Base-by-base conservation (phyloP, 2,888 invertebrate genomes). In the Eupithecia insigniata region DNA sequence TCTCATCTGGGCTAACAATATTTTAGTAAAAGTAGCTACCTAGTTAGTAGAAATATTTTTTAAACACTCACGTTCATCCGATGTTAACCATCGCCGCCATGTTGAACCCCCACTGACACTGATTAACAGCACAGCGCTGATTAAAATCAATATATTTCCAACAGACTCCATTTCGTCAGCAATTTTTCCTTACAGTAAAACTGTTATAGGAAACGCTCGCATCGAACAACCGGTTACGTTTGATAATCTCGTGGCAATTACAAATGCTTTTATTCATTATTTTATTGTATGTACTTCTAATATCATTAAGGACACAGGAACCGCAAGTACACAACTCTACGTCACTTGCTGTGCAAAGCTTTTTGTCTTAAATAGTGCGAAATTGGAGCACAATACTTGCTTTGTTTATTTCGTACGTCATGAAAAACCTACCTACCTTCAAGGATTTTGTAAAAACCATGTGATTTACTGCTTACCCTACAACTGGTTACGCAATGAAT, bases 261-360 rank as follows among this genome's bases (percentile, higher is more conserved):
- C 79, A 74, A 84, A 78, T 76, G 79, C 77, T 82, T 84, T 71
- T 85, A 85, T 64, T 72, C 60, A 72, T 67, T 67, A 72, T 55
- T 61, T 60, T 64, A 68, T 73, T 73, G 55, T 67, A 70, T 26
- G 22, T 28, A 39, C n/a, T n/a, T 55, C 14, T 55, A 26, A 55
- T 55, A 26, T 55, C 55, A 55, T 51, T 55, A 55, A 32, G 12
- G 61, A 32, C 51, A 68, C 43, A 69, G 14, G 66, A 70, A 70
- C 74, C 76, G 34, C 76, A 76, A 58, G 61, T 71, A 66, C 55
- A 55, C 36, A 26, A 18, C 14, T 55, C 60, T 43, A 69, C 58
- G 32, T 62, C 28, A 67, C 32, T 60, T 58, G 32, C 34, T 55
- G 58, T 30, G 32, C 8, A 32, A 51, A 26, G 34, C 58, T 58